Evolutionary conservation across 2,113 vertebrate species (phyloP).

Genomic region (Ceratotherium simum): DNA sequence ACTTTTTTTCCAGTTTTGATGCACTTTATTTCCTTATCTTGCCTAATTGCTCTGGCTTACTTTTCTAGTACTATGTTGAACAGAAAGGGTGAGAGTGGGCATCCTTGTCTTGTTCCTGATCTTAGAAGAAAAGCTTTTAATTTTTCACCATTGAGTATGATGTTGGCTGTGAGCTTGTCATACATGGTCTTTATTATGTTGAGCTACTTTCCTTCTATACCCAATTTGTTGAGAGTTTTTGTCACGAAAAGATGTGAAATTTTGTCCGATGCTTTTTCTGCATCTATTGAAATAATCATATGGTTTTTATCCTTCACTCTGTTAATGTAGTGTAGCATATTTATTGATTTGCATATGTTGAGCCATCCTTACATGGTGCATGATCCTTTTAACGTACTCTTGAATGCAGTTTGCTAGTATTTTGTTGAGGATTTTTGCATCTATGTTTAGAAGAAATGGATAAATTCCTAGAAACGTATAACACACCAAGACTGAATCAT

Average conservation of each 20-base stretch:
- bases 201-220: neutral
- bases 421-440: neutral
- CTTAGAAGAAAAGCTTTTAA: neutral
- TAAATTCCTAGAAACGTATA: neutral
- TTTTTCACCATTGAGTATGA: neutral
- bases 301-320: neutral
- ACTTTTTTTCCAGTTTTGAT: neutral
- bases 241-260: neutral
- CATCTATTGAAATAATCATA: neutral
- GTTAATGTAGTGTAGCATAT: neutral
- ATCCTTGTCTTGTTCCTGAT: neutral
- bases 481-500: neutral
- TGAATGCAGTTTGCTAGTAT: neutral
- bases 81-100: neutral
- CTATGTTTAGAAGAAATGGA: neutral
- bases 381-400: neutral
- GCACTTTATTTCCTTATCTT: neutral
- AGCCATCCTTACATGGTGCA: neutral
- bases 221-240: neutral
- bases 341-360: neutral
- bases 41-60: neutral
- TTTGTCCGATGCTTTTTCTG: neutral
- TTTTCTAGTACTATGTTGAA: neutral
- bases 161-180: neutral
- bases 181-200: neutral